Base-by-base conservation (phyloP, 2,113 vertebrate genomes). In the Bubo bubo region DNA sequence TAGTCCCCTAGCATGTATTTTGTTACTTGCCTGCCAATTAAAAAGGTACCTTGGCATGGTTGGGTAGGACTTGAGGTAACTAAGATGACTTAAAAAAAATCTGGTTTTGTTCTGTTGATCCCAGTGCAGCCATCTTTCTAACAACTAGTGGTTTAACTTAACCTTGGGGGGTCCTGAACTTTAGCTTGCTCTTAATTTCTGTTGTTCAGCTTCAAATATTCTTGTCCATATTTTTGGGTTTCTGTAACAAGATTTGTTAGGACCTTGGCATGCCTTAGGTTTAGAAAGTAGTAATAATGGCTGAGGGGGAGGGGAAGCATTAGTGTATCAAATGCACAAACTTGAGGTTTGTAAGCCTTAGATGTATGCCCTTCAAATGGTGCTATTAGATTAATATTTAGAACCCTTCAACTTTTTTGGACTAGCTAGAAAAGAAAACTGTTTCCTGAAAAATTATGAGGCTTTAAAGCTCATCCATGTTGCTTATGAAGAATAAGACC, bases 61-160 rank as follows among this genome's bases (percentile, higher is more conserved):
- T 75, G 4, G 6, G 1, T 79, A 17, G 3, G 23, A 55, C 12
- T 83, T 56, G 0, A 0, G 5, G 18, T 64, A 32, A 67, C 55
- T 23, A 35, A 26, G 34, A 34, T 52, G 14, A 10, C 41, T 77
- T 83, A 47, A 15, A 67, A 87, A 45, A 26, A 9, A 5, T 1
- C 2, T 67, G 5, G 3, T 37, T 55, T 87, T 75, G 9, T 56
- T 75, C 6, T 24, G 4, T 75, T 52, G 20, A 55, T 85, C 12
- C 2, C 4, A 23, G 20, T 56, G 37, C 9, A 70, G 9, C 8
- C 1, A 1, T 60, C 14, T 73, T 49, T 52, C 15, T 70, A 35
- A 47, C 21, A 70, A 23, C 9, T 37, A 34, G 17, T 6, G 2
- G 34, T 17, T 76, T 64, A 27, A 14, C 0, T 17, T 88, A 32